Evolutionary conservation across 2,888 invertebrate species (phyloP).

Genomic region (Euplagia quadripunctaria): DNA sequence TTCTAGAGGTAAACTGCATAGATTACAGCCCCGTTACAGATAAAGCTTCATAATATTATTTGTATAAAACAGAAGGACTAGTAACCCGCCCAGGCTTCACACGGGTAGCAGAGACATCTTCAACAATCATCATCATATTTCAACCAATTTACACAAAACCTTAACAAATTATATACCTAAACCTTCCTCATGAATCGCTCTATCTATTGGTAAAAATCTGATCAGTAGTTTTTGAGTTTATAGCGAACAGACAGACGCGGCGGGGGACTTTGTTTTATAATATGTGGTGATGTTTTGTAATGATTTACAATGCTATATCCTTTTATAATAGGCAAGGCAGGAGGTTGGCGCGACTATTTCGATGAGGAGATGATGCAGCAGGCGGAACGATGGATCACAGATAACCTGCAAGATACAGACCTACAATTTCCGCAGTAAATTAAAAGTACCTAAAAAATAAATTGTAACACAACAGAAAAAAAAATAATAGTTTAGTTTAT

Average conservation of each 20-base stretch:
- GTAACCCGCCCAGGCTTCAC: too few relatives aligned
- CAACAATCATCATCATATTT: too few relatives aligned
- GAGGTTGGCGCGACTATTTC: slow-evolving; percentile 89
- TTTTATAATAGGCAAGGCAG: slow-evolving; percentile 28
- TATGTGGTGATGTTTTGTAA: too few relatives aligned
- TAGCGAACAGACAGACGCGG: too few relatives aligned
- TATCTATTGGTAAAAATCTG: too few relatives aligned
- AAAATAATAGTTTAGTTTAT: not conserved
- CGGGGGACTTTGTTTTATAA: too few relatives aligned
- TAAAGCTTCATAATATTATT: not conserved
- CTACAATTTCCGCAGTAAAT: slow-evolving; percentile 27
- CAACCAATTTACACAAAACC: too few relatives aligned
- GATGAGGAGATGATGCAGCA: slow-evolving; percentile 87
- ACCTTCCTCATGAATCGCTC: too few relatives aligned
- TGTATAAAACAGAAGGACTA: too few relatives aligned
- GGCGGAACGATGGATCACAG: slow-evolving; percentile 89
- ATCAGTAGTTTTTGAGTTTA: too few relatives aligned
- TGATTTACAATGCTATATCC: not conserved
- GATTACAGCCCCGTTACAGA: not conserved
- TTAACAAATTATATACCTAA: too few relatives aligned
- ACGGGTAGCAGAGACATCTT: too few relatives aligned
- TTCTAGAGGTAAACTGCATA: not conserved
- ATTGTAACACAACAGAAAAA: not conserved
- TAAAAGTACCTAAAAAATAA: not conserved
- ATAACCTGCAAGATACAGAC: slow-evolving; percentile 81